A percentile compares a stretch with the other conserved stretches of the same genome.
These are phyloP conservation scores for Deroplatys truncata DNA, from an alignment of 2,888 invertebrate genomes.

Conservation along the genomic window DNA sequence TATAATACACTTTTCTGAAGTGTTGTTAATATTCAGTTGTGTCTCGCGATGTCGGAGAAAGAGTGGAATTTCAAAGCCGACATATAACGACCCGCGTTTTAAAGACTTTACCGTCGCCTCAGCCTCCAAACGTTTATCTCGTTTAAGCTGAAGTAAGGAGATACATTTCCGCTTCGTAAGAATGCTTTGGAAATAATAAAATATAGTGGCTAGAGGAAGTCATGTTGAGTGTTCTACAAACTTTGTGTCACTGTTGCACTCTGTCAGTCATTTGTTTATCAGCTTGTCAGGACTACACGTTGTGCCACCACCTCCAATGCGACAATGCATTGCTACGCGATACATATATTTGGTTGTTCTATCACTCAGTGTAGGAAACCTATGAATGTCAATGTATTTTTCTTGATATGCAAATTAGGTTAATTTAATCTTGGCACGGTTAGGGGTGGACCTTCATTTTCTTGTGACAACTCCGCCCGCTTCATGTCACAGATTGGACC, in stretches of 20 bases:
- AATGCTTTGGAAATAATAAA: too few relatives aligned
- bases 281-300: background rate
- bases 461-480: constrained; percentile 9
- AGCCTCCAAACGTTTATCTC: too few relatives aligned
- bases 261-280: background rate
- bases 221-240: background rate
- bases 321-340: background rate
- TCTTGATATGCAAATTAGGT: constrained; percentile 8
- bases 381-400: constrained; percentile 13
- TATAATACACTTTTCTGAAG: too few relatives aligned
- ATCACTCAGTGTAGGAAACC: background rate
- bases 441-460: background rate
- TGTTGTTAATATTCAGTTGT: too few relatives aligned
- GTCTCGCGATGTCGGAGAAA: too few relatives aligned
- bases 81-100: too few relatives aligned
- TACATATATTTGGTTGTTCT: background rate
- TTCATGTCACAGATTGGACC: background rate
- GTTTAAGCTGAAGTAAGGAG: too few relatives aligned
- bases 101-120: too few relatives aligned
- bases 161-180: too few relatives aligned
- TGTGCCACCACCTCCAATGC: background rate
- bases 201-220: too few relatives aligned
- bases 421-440: background rate
- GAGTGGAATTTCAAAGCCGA: too few relatives aligned
- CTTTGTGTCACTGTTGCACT: background rate